Percentiles rank a stretch among this genome's conserved stretches.
phyloP scores from a whole-genome alignment of 2,888 invertebrate genomes.

The Carcina quercana region DNA sequence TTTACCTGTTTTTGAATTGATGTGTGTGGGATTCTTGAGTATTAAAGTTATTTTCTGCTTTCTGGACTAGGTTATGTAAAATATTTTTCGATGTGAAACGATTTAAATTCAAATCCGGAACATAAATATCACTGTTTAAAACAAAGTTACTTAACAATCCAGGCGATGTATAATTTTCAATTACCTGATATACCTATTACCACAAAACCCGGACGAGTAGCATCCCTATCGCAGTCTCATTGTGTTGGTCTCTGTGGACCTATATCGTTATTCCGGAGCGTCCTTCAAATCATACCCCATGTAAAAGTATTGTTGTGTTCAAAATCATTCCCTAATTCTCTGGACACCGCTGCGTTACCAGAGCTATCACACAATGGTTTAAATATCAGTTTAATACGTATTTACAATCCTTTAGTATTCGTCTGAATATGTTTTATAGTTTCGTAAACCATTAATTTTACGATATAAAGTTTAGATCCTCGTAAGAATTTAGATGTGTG shows the following conservation, averaged over 20 bases:
- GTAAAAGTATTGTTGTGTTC: constrained; percentile 56
- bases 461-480: constrained; percentile 30
- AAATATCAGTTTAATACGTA: constrained; percentile 63
- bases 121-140: too few relatives aligned
- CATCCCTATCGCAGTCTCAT: too few relatives aligned
- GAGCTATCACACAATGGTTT: constrained; percentile 57
- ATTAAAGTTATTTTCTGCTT: too few relatives aligned
- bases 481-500: constrained; percentile 31
- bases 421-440: constrained; percentile 49
- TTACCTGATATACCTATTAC: too few relatives aligned
- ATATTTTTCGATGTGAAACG: too few relatives aligned
- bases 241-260: constrained; percentile 67
- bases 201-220: too few relatives aligned
- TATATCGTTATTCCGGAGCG: constrained; percentile 62
- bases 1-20: too few relatives aligned
- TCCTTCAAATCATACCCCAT: constrained; percentile 62
- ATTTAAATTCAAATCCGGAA: too few relatives aligned
- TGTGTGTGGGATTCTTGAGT: too few relatives aligned
- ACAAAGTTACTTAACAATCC: too few relatives aligned
- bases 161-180: too few relatives aligned
- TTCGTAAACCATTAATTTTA: constrained; percentile 28
- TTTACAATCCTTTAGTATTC: constrained; percentile 45
- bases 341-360: constrained; percentile 47
- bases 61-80: too few relatives aligned
- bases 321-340: constrained; percentile 30